A percentile compares a stretch with the other conserved stretches of the same genome.
phyloP scores from a whole-genome alignment of 1,140 invertebrate species.

The Paramacrobiotus metropolitanus region DNA sequence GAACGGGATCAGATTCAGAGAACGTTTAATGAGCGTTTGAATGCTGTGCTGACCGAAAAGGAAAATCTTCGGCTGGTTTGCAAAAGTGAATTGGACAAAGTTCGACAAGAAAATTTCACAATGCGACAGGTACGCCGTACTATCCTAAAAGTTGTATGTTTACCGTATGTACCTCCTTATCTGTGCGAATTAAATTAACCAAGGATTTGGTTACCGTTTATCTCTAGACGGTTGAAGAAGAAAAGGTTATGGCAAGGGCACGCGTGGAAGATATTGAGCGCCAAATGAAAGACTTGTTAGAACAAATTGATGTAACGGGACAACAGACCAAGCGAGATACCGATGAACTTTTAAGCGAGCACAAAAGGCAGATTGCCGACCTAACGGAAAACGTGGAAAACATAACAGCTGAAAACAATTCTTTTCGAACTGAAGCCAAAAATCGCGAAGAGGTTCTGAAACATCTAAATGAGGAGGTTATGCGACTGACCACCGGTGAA shows the following conservation, averaged over 20 bases:
- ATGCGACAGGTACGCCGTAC: not conserved
- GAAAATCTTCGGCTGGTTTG: not conserved
- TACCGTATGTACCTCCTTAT: too few species aligned
- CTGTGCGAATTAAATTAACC: too few species aligned
- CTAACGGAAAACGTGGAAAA: constrained; percentile 16
- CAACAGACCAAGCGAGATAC: constrained; percentile 6
- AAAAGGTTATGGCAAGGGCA: constrained; percentile 10
- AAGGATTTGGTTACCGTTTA: not conserved
- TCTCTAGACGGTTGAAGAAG: constrained; percentile 2
- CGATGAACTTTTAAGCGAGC: constrained; percentile 12
- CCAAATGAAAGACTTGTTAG: constrained; percentile 1
- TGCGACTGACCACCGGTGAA: constrained; percentile 6
- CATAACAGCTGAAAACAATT: constrained; percentile 22
- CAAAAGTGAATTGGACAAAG: not conserved
- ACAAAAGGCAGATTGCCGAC: constrained; percentile 6
- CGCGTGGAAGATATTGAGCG: not conserved
- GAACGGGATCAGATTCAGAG: not conserved
- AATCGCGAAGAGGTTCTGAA: constrained; percentile 5
- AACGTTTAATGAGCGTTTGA: not conserved
- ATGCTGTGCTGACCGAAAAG: not conserved
- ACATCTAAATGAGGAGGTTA: constrained; percentile 12
- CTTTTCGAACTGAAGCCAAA: constrained; percentile 19
- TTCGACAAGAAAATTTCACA: not conserved
- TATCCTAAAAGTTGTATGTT: too few species aligned
- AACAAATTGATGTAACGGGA: not conserved